Percentiles rank a stretch among this genome's conserved stretches.
phyloP scores from a whole-genome alignment of 2,888 invertebrate species.

The Lagria hirta region DNA sequence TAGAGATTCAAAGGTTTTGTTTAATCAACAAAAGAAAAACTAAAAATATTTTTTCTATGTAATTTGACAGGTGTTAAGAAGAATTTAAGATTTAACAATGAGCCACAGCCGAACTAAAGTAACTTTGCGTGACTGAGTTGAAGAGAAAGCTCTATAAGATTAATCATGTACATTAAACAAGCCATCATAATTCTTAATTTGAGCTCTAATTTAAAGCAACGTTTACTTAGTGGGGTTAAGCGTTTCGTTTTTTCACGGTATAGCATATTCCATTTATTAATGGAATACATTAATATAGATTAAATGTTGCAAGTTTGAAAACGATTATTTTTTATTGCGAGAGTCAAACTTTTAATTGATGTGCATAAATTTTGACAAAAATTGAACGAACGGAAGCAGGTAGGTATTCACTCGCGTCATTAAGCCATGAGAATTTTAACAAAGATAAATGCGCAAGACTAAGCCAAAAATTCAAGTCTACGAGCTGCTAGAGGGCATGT shows the following conservation, averaged over 20 bases:
- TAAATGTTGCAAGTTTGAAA: constrained; percentile 13
- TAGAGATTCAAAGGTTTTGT: no score
- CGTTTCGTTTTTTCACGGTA: constrained; percentile 8
- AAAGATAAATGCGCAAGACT: constrained; percentile 26
- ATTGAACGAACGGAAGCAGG: constrained; percentile 11
- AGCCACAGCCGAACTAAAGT: no score
- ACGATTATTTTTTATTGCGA: constrained; percentile 4
- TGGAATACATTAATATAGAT: constrained; percentile 19
- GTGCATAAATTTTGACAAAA: constrained; percentile 8
- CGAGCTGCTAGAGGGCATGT: constrained; percentile 18
- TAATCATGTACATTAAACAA: no score
- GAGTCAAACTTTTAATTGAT: constrained; percentile 4
- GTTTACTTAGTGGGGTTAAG: no score
- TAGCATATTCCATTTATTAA: constrained; percentile 15
- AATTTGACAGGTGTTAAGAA: no score
- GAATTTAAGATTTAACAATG: no score
- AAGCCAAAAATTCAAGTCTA: constrained; percentile 22
- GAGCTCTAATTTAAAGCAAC: no score
- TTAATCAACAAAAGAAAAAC: no score
- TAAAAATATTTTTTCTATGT: no score
- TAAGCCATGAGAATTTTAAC: constrained; percentile 24
- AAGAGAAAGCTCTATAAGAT: no score
- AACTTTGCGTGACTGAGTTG: no score
- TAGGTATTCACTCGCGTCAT: constrained; percentile 18
- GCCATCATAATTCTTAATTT: constrained; percentile 13